Base-by-base conservation (phyloP, 1,140 invertebrate species). In the Ectropis grisescens region DNA sequence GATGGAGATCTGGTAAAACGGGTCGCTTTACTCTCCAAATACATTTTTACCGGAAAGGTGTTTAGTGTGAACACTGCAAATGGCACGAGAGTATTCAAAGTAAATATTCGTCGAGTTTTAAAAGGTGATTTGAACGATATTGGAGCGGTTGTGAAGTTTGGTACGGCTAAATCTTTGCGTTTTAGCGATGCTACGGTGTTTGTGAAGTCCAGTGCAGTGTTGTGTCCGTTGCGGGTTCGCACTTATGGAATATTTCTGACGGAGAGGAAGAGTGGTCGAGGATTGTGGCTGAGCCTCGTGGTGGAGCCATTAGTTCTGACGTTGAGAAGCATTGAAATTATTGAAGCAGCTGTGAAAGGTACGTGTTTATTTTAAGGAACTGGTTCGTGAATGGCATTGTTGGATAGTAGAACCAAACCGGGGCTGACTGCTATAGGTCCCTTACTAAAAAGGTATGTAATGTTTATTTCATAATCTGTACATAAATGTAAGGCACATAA, bases 331-430 rank as follows among this genome's bases (percentile, higher is more conserved):
- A 58, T 74, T 23, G 67, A 57, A 31, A 55, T 70, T 10, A 67
- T 74, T 11, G 62, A 74, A 57, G 56, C 67, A 1, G 60, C 56
- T 11, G 53, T 70, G 8, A 74, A 74, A 71, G 72, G 72, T 74
- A 64, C 46, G 40, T 31, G 15, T n/a, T 37, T 37, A 25, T 38
- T 13, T 39, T 23, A 27, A 27, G 25, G 11, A 27, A n/a, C n/a
- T n/a, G n/a, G n/a, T n/a, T n/a, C n/a, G n/a, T n/a, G n/a, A n/a
- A n/a, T n/a, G n/a, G n/a, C n/a, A n/a, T n/a, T n/a, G n/a, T n/a
- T n/a, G n/a, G n/a, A n/a, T n/a, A n/a, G n/a, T n/a, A n/a, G n/a
- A n/a, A n/a, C n/a, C n/a, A n/a, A n/a, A n/a, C n/a, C n/a, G n/a
- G n/a, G n/a, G n/a, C n/a, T n/a, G n/a, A n/a, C n/a, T n/a, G n/a